Conservation (phyloP, 2,113 vertebrate species). For the Irena cyanogastra region DNA sequence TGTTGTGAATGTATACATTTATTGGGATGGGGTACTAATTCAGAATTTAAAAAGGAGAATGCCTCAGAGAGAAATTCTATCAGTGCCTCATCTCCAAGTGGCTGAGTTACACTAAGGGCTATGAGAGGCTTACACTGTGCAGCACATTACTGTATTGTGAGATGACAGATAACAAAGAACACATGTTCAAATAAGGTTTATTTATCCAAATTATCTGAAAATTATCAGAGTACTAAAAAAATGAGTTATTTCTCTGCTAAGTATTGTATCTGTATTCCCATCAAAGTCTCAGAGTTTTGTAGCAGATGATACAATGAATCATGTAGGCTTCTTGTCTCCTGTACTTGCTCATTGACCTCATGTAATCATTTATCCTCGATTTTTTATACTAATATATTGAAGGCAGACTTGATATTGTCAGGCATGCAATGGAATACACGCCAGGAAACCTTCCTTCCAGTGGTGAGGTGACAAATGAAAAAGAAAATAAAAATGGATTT, state of each 20-base stretch:
- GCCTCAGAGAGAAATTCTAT: background rate
- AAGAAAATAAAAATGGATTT: constrained; percentile 66
- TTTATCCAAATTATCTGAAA: constrained; percentile 15
- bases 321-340: constrained; percentile 27
- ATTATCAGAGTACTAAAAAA: background rate
- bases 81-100: background rate
- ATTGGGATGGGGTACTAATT: background rate
- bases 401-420: constrained; percentile 56
- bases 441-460: constrained; percentile 57
- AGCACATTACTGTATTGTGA: background rate
- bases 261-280: constrained; percentile 2
- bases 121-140: background rate
- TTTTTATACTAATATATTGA: constrained; percentile 59
- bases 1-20: background rate
- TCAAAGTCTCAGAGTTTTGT: background rate
- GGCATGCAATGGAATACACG: constrained; percentile 19
- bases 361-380: constrained; percentile 72
- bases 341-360: constrained; percentile 67
- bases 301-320: constrained; percentile 11
- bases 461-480: constrained; percentile 62
- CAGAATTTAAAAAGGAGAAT: background rate
- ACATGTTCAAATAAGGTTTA: background rate
- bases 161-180: background rate
- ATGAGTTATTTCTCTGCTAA: background rate
- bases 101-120: background rate